Base-by-base conservation (phyloP, 2,797 vertebrate species). In the Neosilurus mollespiculum region DNA sequence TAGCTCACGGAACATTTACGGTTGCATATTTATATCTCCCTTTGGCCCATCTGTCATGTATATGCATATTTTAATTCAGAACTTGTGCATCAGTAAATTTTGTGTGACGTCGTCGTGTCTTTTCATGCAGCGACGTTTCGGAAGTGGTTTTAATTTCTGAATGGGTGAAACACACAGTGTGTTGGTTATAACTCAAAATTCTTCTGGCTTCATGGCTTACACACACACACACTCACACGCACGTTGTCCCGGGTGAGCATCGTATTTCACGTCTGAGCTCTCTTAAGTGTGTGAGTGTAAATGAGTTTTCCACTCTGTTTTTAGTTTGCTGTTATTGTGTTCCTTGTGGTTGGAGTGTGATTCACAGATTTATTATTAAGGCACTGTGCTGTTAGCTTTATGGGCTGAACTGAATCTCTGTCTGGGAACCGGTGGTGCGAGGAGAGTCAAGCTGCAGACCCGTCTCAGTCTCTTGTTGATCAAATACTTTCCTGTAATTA, bases 281-380 rank as follows among this genome's bases (percentile, higher is more conserved):
- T 80, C 73, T 82, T 75, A 70, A 72, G 75, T 54, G 80, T n/a
- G 80, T 64, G 71, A 86, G 85, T 87, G 88, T 88, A 84, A 90
- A 89, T 87, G 82, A 87, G 84, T 80, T 83, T 83, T 79, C 83
- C 75, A 49, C 82, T 79, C 82, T 85, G 80, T 72, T 89, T 86
- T 85, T 80, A 81, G 66, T 82, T 81, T 87, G 85, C 86, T 88
- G 87, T 87, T 89, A 2, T 7, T 56, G 82, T 87, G 53, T 83
- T 88, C 62, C 83, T 83, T 59, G 53, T 69, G 78, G 73, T 72
- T 70, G 51, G 26, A 78, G 83, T 3, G 14, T 79, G 88, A 90
- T 86, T 86, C 82, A 84, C 78, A 9, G 78, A 72, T 89, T 87
- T 88, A 85, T 87, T 87, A 89, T 87, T 84, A 87, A 90, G 82